These are phyloP conservation scores for Nannoperca obscura DNA, from an alignment of 2,797 vertebrate genomes.

Conservation along the genomic window DNA sequence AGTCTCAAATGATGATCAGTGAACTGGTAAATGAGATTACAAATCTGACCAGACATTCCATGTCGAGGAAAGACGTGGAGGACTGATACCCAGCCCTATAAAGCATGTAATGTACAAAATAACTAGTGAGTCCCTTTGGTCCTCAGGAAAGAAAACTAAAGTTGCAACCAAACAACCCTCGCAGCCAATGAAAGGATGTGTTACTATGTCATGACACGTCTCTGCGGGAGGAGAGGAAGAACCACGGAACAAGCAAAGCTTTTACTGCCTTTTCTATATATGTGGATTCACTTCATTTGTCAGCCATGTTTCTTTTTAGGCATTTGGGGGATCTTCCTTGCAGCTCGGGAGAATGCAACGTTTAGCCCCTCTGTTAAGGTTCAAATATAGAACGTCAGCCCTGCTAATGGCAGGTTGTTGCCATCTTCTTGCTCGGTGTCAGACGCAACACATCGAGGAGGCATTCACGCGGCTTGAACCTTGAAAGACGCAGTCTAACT, in stretches of 20 bases:
- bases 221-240: background rate
- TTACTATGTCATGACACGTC: background rate
- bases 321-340: background rate
- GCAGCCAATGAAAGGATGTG: background rate
- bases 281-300: background rate
- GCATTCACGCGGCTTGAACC: background rate
- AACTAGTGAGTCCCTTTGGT: background rate
- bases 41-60: too few relatives aligned
- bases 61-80: background rate
- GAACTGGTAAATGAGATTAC: too few relatives aligned
- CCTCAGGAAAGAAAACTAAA: background rate
- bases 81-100: background rate
- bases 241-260: background rate
- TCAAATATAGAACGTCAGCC: slow-evolving; percentile 7
- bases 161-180: background rate
- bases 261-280: background rate
- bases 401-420: slow-evolving; percentile 6
- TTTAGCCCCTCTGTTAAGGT: background rate
- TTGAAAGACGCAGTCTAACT: slow-evolving; percentile 8
- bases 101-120: background rate
- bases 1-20: too few relatives aligned
- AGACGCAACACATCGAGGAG: background rate
- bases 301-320: background rate
- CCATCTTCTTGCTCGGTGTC: background rate
- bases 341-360: background rate